Evolutionary conservation across 2,113 vertebrate genomes (phyloP), one percentile per base, ranked within the genome.

Genomic region (Microcebus murinus): DNA sequence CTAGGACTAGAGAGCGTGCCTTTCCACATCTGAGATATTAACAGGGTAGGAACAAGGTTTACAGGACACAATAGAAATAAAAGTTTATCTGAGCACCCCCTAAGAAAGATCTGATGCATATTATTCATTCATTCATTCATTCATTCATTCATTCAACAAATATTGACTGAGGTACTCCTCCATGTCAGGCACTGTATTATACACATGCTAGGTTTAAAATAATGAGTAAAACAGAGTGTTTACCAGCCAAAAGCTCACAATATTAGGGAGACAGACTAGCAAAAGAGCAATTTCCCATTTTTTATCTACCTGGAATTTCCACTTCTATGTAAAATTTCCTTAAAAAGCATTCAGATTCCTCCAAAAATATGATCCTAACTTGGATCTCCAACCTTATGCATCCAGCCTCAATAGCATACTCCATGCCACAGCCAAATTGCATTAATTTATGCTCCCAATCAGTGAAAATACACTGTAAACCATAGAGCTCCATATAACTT

Each of bases 261-360:
- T 61, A 34, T 77, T 61, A 55, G 65, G 36, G 9, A 90, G 52
- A 67, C 12, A 84, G n/a, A 34, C 23, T 61, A 71, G 29, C 18
- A 89, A 36, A 91, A 86, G 31, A 73, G 52, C 6, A 13, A 68
- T 76, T 94, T 77, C 27, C n/a, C 11, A 52, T 82, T 77, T 70
- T 80, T n/a, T 74, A 65, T 63, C 48, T 61, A 81, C 48, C 10
- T 73, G 6, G 39, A 45, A 39, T 86, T 18, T 67, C 48, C n/a
- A 61, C 67, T 59, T 77, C 80, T 90, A 45, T n/a, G n/a, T 84
- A 90, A 90, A 85, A 31, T 76, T 90, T 92, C 39, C 80, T 92
- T 76, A 36, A 42, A 55, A 81, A 81, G 27, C n/a, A 81, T 76
- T 74, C 59, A 81, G 7, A 48, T 80, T 94, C n/a, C 29, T 83